phyloP scores from a whole-genome alignment of 2,113 vertebrate species.

The Sander vitreus region DNA sequence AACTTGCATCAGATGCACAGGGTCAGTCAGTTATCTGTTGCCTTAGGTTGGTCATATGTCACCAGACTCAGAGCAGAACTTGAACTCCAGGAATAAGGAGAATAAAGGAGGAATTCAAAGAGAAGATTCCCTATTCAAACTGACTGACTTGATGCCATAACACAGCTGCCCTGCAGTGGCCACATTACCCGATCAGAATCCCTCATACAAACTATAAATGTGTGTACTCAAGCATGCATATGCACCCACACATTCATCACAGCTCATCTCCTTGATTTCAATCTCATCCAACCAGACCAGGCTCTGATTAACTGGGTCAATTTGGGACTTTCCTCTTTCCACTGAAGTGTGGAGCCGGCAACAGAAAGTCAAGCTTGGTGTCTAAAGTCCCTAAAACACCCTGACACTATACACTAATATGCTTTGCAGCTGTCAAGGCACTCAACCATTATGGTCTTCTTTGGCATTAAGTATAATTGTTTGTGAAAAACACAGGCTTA shows the following conservation, averaged over 20 bases:
- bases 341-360: conserved; percentile 70
- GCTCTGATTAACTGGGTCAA: conserved; percentile 81
- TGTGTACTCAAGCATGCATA: neutral
- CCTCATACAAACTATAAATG: conserved; percentile 2
- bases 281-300: conserved; percentile 25
- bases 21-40: neutral
- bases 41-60: neutral
- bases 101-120: neutral
- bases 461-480: conserved; percentile 21
- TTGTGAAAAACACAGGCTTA: conserved; percentile 8
- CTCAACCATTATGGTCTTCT: conserved; percentile 51
- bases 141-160: neutral
- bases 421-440: conserved; percentile 66
- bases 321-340: conserved; percentile 87
- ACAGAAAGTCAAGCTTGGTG: conserved; percentile 68
- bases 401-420: conserved; percentile 40
- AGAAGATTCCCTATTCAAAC: neutral
- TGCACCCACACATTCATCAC: conserved; percentile 1
- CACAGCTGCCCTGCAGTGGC: neutral
- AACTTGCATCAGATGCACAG: neutral
- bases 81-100: neutral
- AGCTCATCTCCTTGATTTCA: conserved; percentile 24
- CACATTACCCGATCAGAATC: conserved; percentile 8
- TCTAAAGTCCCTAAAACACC: conserved; percentile 87
- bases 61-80: neutral